Evolutionary conservation across 2,888 invertebrate genomes (phyloP), one percentile per base, ranked within the genome.

Genomic region (Sesia apiformis): DNA sequence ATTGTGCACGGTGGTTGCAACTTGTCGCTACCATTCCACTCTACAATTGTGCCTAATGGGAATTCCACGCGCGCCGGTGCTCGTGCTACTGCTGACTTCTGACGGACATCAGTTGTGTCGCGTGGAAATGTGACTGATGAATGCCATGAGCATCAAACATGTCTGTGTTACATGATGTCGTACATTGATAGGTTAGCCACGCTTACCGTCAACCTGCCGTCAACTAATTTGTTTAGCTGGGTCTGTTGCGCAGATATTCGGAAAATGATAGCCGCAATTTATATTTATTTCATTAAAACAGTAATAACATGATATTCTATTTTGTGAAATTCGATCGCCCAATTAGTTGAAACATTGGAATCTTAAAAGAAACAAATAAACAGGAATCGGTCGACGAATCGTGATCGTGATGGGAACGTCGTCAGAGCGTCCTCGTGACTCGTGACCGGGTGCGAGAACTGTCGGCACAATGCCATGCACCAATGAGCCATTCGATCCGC

Each of bases 1-100:
- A 84, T 89, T 86, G 77, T 81, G 78, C 80, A 80, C 80, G 83
- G 78, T 42, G 53, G 46, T 52, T 40, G 63, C 70, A 74, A 72
- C 74, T 71, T 76, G 72, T 72, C 70, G 59, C 65, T 62, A 63
- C 66, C 59, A 66, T 64, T 63, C 60, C 63, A 67, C 65, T 65
- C 59, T 59, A 61, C 65, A 62, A 71, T 70, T 67, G 65, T 67
- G 57, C 61, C 62, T 78, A 78, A 81, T 81, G 72, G 73, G 61
- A 72, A 80, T 79, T 76, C 78, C 76, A 69, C 67, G 69, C 70
- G 67, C 67, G 64, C 68, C 70, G 51, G 61, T 55, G 57, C 64
- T 74, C 77, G 78, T 78, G 77, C 75, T 72, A 68, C 69, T 67
- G 63, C 67, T 72, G 66, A 72, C 73, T 61, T 58, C 46, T 61